Base-by-base conservation (phyloP, 2,797 vertebrate genomes). In the Arremon aurantiirostris region DNA sequence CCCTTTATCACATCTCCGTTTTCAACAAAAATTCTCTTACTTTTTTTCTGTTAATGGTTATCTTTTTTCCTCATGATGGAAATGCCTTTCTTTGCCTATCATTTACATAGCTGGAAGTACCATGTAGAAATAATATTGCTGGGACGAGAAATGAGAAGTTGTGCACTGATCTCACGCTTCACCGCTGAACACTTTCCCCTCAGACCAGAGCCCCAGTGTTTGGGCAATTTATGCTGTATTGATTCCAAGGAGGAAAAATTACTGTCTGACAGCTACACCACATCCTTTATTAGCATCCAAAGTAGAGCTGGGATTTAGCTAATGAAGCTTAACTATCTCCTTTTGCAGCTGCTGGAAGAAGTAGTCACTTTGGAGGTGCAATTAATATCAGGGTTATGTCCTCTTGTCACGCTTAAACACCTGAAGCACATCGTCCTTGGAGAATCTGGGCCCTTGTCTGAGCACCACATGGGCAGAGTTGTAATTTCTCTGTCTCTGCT, bases 251-350 rank as follows among this genome's bases (percentile, higher is more conserved):
- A 84, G 71, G 61, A 90, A 89, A 73, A 93, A 92, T 95, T 89
- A 80, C 60, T 85, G n/a, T 72, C 81, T 92, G 94, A 82, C 68
- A 89, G 61, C 32, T 69, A 66, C n/a, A 89, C 47, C 44, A 28
- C 15, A 6, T 92, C 64, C 52, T 82, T 77, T 84, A 89, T 94
- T 95, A 92, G 24, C 78, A 84, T 79, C 49, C 63, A 82, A 69
- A 95, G 63, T 44, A 69, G 63, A 79, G n/a, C 0, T 91, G 70
- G 55, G 83, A 76, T 94, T 91, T 96, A 84, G 37, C 64, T 96
- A 92, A 96, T 86, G 64, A 93, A 75, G 60, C 79, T 95, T 90
- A 90, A 89, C 84, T 90, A 60, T 82, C 81, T 96, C 39, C 16
- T 84, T 84, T 63, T 89, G 52, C 91, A 86, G 75, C 28, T 84